Base-by-base conservation (phyloP, 2,888 invertebrate species). In the Stramonita haemastoma region DNA sequence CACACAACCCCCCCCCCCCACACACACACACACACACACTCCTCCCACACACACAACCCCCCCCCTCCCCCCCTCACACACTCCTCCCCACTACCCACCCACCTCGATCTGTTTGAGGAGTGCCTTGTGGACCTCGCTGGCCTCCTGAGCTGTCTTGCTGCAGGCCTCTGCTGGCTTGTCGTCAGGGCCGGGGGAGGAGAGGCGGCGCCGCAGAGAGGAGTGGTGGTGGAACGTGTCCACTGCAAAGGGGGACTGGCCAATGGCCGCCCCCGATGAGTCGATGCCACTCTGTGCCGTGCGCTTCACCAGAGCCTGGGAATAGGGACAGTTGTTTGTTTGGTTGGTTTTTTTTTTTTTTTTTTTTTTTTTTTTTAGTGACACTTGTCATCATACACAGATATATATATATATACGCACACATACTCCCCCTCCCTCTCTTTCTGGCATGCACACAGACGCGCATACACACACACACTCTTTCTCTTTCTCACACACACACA, bases 181-280 rank as follows among this genome's bases (percentile, higher is more conserved):
- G 34, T 93, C 90, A 11, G 93, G 92, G 26, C 93, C 92, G 5
- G 96, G 95, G 73, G 97, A 97, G 34, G 97, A 97, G 0, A 97
- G 96, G 73, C 97, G 96, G 77, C 97, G 96, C 46, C 97, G 96
- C 34, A 97, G 96, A 0, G 97, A 97, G 93, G 97, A 97, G 0
- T 97, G 96, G 22, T 91, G 91, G 84, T 97, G 94, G 92, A 97
- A 96, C 85, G 96, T 96, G 91, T 97, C 97, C 88, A 95, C 96
- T 1, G 96, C 96, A 94, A 96, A 96, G 13, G 96, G 96, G 5
- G 96, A 96, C 34, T 95, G 94, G 26, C 92, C 90, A 19, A 91
- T 87, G 26, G 91, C 90, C 57, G 92, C 92, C 66, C 93, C 93
- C 46, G 90, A 92, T 34, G 92, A 92, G 90, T 95, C 95, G 87